These are phyloP conservation scores for Catostomus latipinnis DNA, from an alignment of 2,797 vertebrate species.

Conservation along the genomic window DNA sequence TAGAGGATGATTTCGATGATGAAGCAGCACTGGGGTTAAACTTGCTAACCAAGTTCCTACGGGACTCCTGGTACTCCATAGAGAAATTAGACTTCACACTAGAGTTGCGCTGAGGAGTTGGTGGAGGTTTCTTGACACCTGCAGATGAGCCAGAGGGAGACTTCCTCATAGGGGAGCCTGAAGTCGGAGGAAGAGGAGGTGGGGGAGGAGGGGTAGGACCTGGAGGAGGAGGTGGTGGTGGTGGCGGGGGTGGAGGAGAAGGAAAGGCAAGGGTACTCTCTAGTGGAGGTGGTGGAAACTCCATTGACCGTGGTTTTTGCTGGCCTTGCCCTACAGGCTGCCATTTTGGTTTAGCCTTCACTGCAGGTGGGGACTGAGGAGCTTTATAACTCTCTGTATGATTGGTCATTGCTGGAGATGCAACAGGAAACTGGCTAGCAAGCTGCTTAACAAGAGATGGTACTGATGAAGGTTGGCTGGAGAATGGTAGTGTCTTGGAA, in stretches of 20 bases:
- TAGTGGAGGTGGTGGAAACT: conserved; percentile 90
- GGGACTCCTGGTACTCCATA: conserved; percentile 85
- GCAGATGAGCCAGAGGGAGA: conserved; percentile 76
- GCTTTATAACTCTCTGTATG: conserved; percentile 74
- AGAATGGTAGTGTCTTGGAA: conserved; percentile 72
- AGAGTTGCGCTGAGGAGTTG: conserved; percentile 90
- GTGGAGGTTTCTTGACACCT: conserved; percentile 88
- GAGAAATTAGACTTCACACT: conserved; percentile 83
- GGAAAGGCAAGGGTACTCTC: conserved; percentile 84
- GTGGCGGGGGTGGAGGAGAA: conserved; percentile 74
- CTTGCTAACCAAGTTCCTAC: conserved; percentile 89
- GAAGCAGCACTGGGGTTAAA: conserved; percentile 80
- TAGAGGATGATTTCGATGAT: conserved; percentile 71
- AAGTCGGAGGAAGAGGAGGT: conserved; percentile 77
- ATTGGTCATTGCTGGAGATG: conserved; percentile 70
- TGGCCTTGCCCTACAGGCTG: conserved; percentile 79
- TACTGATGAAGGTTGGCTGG: conserved; percentile 67
- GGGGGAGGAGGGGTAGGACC: conserved; percentile 66
- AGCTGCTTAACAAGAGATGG: conserved; percentile 87
- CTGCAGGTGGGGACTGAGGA: conserved; percentile 89
- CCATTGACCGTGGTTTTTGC: conserved; percentile 77
- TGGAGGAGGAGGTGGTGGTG: conserved; percentile 68
- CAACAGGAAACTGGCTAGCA: conserved; percentile 88
- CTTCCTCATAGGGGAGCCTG: conserved; percentile 79
- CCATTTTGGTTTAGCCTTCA: conserved; percentile 95